Evolutionary conservation across 2,888 invertebrate genomes (phyloP).

Genomic region (Muscina levida): DNA sequence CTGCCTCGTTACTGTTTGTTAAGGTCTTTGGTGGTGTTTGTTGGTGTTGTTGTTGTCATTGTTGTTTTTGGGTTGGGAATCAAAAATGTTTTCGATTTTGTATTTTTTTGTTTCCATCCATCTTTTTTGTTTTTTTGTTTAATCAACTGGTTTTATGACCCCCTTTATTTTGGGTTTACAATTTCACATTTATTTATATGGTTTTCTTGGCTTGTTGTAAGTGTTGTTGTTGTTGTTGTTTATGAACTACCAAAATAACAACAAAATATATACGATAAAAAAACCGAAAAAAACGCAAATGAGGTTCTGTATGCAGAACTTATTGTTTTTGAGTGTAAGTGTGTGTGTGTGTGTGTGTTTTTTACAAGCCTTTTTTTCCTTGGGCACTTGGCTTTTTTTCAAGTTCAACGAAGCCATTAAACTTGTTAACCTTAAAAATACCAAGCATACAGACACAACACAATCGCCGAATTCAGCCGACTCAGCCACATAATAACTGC

Average conservation of each 20-base stretch:
- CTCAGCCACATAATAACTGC: neutral
- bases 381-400: slow-evolving; percentile 45
- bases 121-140: slow-evolving; percentile 3
- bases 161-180: slow-evolving; percentile 45
- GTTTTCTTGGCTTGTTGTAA: too few species aligned
- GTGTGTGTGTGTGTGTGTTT: slow-evolving; percentile 23
- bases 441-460: slow-evolving; percentile 7
- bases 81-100: too few species aligned
- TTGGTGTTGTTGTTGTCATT: too few species aligned
- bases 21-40: too few species aligned
- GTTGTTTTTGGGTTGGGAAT: too few species aligned
- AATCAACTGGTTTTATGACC: slow-evolving; percentile 59
- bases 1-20: too few species aligned
- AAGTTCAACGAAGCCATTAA: slow-evolving; percentile 66
- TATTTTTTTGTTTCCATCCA: too few species aligned
- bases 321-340: slow-evolving; percentile 48
- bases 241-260: neutral
- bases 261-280: too few species aligned
- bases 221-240: slow-evolving; percentile 10
- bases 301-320: slow-evolving; percentile 42
- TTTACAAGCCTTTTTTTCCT: slow-evolving; percentile 4
- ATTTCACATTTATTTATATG: slow-evolving; percentile 36
- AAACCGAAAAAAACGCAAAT: neutral
- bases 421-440: slow-evolving; percentile 62
- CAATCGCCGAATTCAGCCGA: slow-evolving; percentile 1